Conservation (phyloP, 2,888 invertebrate genomes). For the Drosophila melanosoma region DNA sequence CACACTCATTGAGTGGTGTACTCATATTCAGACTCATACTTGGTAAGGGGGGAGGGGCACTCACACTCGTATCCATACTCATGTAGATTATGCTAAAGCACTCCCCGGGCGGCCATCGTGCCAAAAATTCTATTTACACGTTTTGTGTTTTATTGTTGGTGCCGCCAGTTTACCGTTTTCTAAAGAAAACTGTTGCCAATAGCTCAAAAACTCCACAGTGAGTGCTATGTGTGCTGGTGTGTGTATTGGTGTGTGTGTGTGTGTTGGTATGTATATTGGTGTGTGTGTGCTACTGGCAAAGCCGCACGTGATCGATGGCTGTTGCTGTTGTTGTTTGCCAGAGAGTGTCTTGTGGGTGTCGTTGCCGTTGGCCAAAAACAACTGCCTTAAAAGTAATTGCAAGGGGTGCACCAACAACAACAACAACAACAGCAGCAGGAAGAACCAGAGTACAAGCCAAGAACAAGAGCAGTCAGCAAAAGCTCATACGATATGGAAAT, state of each 20-base stretch:
- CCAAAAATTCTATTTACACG: constrained; percentile 84
- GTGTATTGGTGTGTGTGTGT: constrained; percentile 3
- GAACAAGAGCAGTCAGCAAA: constrained; percentile 17
- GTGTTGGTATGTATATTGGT: not conserved
- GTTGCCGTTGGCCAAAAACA: constrained; percentile 61
- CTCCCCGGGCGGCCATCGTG: constrained; percentile 83
- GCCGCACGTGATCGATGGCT: constrained; percentile 78
- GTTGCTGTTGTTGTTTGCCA: constrained; percentile 41
- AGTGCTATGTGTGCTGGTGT: not conserved
- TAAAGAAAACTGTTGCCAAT: constrained; percentile 68
- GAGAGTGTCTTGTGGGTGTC: constrained; percentile 68
- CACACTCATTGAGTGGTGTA: constrained; percentile 4
- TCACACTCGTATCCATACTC: constrained; percentile 45
- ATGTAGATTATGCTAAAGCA: constrained; percentile 84
- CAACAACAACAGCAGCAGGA: constrained; percentile 48
- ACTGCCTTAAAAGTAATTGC: constrained; percentile 79
- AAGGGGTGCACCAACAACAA: constrained; percentile 71
- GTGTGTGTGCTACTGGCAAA: constrained; percentile 60
- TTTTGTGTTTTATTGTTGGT: constrained; percentile 83
- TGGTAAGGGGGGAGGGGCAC: not conserved
- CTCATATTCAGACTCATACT: constrained; percentile 8
- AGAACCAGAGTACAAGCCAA: constrained; percentile 34
- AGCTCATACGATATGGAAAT: constrained; percentile 62
- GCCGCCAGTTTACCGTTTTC: constrained; percentile 32
- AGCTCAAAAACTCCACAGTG: constrained; percentile 69